Evolutionary conservation across 2,113 vertebrate species (phyloP).

Genomic region (Hypomesus transpacificus): DNA sequence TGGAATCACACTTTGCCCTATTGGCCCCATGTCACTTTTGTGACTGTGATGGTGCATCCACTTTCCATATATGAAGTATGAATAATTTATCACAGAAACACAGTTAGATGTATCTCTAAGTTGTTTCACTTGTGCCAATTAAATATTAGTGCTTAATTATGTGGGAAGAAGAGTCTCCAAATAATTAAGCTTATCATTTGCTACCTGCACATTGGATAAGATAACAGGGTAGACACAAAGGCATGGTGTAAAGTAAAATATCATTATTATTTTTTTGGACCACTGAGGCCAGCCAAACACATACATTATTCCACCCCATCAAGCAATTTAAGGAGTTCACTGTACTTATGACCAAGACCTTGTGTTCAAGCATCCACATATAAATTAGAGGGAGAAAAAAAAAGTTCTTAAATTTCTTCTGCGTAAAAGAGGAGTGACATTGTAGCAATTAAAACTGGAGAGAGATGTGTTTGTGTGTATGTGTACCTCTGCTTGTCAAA

Average conservation of each 20-base stretch:
- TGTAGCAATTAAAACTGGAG: constrained; percentile 21
- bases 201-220: constrained; percentile 42
- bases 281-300: no score
- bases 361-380: constrained; percentile 11
- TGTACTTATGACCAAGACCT: not conserved
- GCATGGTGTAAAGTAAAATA: no score
- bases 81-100: not conserved
- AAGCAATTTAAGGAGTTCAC: no score
- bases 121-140: constrained; percentile 48
- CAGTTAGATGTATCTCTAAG: not conserved
- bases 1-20: no score
- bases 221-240: not conserved
- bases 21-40: no score
- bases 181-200: constrained; percentile 56
- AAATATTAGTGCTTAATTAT: constrained; percentile 57
- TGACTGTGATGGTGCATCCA: no score
- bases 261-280: no score
- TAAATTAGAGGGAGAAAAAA: not conserved
- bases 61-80: not conserved
- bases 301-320: no score
- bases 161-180: constrained; percentile 23
- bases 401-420: not conserved
- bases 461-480: constrained; percentile 19
- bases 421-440: constrained; percentile 17
- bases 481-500: constrained; percentile 56